These are phyloP conservation scores for Champsocephalus gunnari DNA, from an alignment of 2,797 vertebrate species.

Conservation along the genomic window DNA sequence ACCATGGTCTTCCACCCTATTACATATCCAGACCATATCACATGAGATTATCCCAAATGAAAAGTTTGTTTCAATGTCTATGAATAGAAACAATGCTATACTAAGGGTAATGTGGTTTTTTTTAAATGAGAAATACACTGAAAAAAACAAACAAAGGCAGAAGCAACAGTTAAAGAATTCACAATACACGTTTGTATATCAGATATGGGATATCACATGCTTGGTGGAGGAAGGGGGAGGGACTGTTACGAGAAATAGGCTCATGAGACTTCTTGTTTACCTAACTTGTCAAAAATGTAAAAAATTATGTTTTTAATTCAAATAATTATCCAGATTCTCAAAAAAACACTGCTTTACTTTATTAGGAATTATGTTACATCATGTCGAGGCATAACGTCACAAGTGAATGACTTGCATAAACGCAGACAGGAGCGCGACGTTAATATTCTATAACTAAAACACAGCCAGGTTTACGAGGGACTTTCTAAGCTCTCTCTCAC, in stretches of 20 bases:
- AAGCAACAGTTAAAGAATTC: neutral
- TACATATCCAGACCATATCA: slow-evolving; percentile 16
- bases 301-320: neutral
- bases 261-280: slow-evolving; percentile 19
- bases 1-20: slow-evolving; percentile 31
- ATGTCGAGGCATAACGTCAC: slow-evolving; percentile 51
- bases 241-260: slow-evolving; percentile 42
- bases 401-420: slow-evolving; percentile 81
- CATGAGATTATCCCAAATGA: neutral
- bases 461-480: neutral
- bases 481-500: neutral
- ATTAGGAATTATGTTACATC: neutral
- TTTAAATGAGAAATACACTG: neutral
- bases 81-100: neutral
- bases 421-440: slow-evolving; percentile 40
- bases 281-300: neutral
- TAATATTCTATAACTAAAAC: neutral
- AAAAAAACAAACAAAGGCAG: neutral
- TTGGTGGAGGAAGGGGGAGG: slow-evolving; percentile 1
- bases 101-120: no score
- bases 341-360: neutral
- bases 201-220: slow-evolving; percentile 74
- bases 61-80: neutral
- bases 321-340: neutral
- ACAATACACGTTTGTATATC: slow-evolving; percentile 28